Evolutionary conservation across 2,888 invertebrate genomes (phyloP).

Genomic region (Platycheirus rosarum): DNA sequence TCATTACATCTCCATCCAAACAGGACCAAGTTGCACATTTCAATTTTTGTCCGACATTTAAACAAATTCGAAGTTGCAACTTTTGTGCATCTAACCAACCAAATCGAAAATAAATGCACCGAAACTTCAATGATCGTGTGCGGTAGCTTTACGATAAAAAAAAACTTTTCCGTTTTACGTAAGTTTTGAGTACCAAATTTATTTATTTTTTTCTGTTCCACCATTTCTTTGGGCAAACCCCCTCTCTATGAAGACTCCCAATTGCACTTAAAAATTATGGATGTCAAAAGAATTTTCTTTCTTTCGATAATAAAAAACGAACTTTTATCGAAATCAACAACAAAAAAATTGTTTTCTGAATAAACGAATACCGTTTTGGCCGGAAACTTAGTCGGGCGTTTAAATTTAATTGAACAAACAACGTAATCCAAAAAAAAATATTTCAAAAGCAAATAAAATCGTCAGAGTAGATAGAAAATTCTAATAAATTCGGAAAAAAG

Average conservation of each 20-base stretch:
- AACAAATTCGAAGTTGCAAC: constrained; percentile 33
- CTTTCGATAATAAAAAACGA: constrained; percentile 3
- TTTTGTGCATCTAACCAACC: constrained; percentile 38
- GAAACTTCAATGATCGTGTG: constrained; percentile 43
- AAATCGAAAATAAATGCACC: constrained; percentile 38
- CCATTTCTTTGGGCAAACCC: background rate
- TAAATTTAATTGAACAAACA: constrained; percentile 33
- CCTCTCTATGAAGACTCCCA: constrained; percentile 27
- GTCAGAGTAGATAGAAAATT: constrained; percentile 21
- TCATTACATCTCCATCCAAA: constrained; percentile 17
- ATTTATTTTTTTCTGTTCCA: background rate
- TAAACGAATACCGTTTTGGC: constrained; percentile 19
- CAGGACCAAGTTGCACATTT: constrained; percentile 10
- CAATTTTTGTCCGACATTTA: background rate
- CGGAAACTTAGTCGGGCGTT: constrained; percentile 29
- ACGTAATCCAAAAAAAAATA: constrained; percentile 11
- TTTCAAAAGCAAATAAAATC: constrained; percentile 48
- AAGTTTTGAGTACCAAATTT: constrained; percentile 15
- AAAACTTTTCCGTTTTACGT: constrained; percentile 44
- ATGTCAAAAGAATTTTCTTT: constrained; percentile 12
- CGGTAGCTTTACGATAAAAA: constrained; percentile 1
- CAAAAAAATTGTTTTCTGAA: constrained; percentile 15
- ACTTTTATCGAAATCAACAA: background rate
- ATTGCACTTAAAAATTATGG: constrained; percentile 48
- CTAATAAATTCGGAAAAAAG: constrained; percentile 23